phyloP scores from a whole-genome alignment of 2,888 invertebrate species.

The Papilio demoleus region DNA sequence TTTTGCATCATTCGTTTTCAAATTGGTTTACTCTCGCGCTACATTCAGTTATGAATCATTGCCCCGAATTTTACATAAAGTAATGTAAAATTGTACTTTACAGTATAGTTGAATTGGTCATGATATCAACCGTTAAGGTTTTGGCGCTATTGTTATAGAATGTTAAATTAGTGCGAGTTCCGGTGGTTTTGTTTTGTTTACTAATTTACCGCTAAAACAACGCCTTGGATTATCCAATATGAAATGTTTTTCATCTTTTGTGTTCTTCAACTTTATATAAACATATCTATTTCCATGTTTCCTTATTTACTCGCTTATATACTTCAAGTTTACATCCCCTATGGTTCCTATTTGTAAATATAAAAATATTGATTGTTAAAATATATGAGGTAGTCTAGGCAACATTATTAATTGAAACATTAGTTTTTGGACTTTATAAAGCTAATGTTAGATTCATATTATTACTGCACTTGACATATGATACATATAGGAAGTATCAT shows the following conservation, averaged over 20 bases:
- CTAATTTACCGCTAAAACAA: conserved; percentile 61
- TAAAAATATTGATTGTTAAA: neutral
- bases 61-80: conserved; percentile 69
- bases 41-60: conserved; percentile 73
- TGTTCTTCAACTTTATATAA: conserved; percentile 33
- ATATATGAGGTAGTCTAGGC: neutral
- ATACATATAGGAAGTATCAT: too few species aligned
- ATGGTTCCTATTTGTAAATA: neutral
- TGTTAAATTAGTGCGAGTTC: conserved; percentile 53
- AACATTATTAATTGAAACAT: too few species aligned
- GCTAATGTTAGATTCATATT: too few species aligned
- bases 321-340: too few species aligned
- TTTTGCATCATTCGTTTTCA: conserved; percentile 51
- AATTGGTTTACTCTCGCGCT: conserved; percentile 62
- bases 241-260: conserved; percentile 42
- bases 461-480: too few species aligned
- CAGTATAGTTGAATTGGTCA: conserved; percentile 42
- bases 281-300: conserved; percentile 30
- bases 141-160: conserved; percentile 45
- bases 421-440: too few species aligned
- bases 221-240: conserved; percentile 42
- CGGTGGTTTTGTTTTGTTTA: conserved; percentile 76
- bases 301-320: conserved; percentile 33
- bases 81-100: conserved; percentile 56
- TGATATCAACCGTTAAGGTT: conserved; percentile 40